These are phyloP conservation scores for Seriola quinqueradiata DNA, from an alignment of 2,113 vertebrate species.

Conservation along the genomic window DNA sequence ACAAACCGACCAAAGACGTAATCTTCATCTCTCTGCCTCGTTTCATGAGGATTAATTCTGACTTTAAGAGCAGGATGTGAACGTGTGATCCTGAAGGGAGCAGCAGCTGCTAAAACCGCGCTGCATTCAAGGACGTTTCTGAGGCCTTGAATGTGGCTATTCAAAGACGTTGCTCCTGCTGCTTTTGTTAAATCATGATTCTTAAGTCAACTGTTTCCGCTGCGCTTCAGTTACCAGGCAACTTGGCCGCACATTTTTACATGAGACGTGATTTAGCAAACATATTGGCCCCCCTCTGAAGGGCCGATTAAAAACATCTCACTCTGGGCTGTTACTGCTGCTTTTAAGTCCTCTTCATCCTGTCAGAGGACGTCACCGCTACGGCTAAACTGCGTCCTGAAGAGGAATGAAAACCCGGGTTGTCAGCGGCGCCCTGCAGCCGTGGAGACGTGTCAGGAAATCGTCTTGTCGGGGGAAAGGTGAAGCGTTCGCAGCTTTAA, in stretches of 20 bases:
- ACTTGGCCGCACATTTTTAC: conserved; percentile 48
- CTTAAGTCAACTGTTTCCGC: conserved; percentile 28
- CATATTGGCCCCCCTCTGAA: conserved; percentile 1
- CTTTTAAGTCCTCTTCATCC: conserved; percentile 35
- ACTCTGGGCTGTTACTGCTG: neutral
- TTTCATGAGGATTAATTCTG: neutral
- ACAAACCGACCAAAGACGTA: neutral
- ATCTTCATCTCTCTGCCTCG: neutral
- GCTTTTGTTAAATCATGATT: conserved; percentile 39
- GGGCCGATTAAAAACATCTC: conserved; percentile 14
- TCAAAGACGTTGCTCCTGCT: conserved; percentile 29
- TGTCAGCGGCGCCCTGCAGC: conserved; percentile 33
- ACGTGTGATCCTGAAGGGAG: neutral
- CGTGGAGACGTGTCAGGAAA: conserved; percentile 31
- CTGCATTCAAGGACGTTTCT: conserved; percentile 29
- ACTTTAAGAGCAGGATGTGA: neutral
- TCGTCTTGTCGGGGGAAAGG: conserved; percentile 26
- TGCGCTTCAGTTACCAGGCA: conserved; percentile 59
- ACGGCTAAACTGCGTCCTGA: neutral
- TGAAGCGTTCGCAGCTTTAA: neutral
- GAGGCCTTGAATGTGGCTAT: conserved; percentile 29
- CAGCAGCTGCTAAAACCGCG: neutral
- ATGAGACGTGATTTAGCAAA: conserved; percentile 37
- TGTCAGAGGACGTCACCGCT: no score
- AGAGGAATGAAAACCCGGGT: conserved; percentile 21